Percentiles rank a stretch among this genome's conserved stretches.
Evolutionary conservation across 2,888 invertebrate genomes (phyloP).

Genomic region (Chouioia cunea): DNA sequence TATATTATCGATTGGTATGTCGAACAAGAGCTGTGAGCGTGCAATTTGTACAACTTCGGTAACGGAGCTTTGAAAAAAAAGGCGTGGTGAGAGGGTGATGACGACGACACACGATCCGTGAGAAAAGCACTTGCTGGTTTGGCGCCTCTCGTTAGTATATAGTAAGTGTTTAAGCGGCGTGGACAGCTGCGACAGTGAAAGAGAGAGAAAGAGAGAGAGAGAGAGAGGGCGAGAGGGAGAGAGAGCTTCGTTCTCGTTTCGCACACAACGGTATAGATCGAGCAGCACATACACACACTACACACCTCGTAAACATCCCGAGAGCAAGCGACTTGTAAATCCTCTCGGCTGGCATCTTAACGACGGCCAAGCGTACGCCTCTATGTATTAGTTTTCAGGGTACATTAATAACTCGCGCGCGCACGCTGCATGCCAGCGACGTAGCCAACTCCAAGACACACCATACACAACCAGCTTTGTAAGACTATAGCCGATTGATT

Average conservation of each 20-base stretch:
- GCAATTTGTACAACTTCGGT: background rate
- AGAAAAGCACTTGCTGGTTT: conserved; percentile 46
- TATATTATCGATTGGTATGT: no score
- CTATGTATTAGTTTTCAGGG: conserved; percentile 64
- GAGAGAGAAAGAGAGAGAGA: conserved; percentile 14
- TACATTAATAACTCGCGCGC: conserved; percentile 64
- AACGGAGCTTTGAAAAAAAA: background rate
- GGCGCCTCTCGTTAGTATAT: no score
- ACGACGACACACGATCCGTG: conserved; percentile 48
- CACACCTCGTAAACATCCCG: conserved; percentile 63
- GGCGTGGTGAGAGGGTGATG: conserved; percentile 53
- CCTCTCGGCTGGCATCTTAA: conserved; percentile 65
- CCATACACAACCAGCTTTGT: conserved; percentile 4
- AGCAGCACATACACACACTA: background rate
- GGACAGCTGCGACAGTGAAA: background rate
- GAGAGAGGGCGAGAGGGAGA: background rate
- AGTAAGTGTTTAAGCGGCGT: background rate
- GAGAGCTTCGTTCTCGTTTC: background rate
- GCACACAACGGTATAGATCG: no score
- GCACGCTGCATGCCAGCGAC: conserved; percentile 43
- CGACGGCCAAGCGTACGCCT: conserved; percentile 58
- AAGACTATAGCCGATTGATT: conserved; percentile 64
- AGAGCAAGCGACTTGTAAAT: conserved; percentile 55
- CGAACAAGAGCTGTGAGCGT: background rate
- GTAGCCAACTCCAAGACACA: background rate